Base-by-base conservation (phyloP, 2,797 vertebrate genomes). In the Acrocephalus scirpaceus region DNA sequence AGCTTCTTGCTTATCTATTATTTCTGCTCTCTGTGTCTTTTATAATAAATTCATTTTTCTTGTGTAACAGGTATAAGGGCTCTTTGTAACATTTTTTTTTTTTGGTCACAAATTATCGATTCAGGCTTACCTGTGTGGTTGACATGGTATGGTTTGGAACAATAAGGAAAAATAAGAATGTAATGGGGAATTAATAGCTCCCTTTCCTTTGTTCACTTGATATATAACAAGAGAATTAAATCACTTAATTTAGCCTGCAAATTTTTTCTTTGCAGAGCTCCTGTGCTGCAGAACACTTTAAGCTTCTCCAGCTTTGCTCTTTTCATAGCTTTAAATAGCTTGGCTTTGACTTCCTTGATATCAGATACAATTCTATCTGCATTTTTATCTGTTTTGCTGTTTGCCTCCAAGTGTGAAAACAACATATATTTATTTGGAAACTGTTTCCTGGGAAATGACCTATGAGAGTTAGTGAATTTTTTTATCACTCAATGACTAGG, bases 1-100 rank as follows among this genome's bases (percentile, higher is more conserved):
- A 71, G 32, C 36, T 84, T 96, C 29, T 94, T 71, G 26, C 56
- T 93, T 87, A 56, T 88, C 84, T 93, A 2, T 82, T 92, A 78
- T 88, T 93, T 29, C 50, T 70, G 6, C 16, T 89, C 4, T 45
- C 74, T 23, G 5, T 17, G 11, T 90, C 18, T 88, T 91, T 90
- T 26, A 51, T 79, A 82, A 53, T 56, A 20, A 75, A 77, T 83
- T 86, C 48, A 81, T 86, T 95, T 90, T 64, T 32, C 17, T 82
- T 67, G 8, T 84, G 87, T 36, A 89, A 83, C 54, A 64, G 8
- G 15, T 61, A 7, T 34, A 83, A 64, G 9, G 18, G 10, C 65
- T 91, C n/a, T 88, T 85, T 67, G 8, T 25, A 22, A 4, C 64
- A 2, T 13, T 8, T 10, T 66, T 64, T 40, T 64, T n/a, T 74